These are phyloP conservation scores for Myotis yumanensis DNA, from an alignment of 2,113 vertebrate genomes.

Conservation along the genomic window DNA sequence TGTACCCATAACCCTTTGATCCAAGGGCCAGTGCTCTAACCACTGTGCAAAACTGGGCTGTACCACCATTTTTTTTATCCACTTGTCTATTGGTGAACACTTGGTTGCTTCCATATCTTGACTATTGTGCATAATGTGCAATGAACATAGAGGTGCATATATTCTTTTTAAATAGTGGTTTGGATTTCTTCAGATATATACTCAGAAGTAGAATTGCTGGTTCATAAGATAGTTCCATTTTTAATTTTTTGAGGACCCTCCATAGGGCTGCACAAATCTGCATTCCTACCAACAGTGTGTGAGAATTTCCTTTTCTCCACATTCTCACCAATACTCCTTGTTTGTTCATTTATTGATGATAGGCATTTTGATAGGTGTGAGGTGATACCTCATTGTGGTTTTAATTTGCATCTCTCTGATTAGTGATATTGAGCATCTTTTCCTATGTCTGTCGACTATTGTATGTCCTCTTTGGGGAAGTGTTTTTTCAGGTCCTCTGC, in stretches of 20 bases:
- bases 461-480: neutral
- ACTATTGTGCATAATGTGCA: neutral
- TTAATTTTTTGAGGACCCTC: neutral
- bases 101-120: neutral
- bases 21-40: too few species aligned
- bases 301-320: neutral
- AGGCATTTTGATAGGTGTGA: neutral
- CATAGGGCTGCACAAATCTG: neutral
- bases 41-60: too few species aligned
- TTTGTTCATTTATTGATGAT: neutral
- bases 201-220: neutral
- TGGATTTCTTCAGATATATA: neutral
- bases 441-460: neutral
- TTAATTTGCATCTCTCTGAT: neutral
- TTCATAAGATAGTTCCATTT: neutral
- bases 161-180: neutral
- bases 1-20: too few species aligned
- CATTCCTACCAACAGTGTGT: neutral
- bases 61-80: neutral
- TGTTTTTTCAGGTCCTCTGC: neutral
- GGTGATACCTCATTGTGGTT: neutral
- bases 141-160: neutral
- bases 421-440: neutral
- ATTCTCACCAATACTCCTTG: neutral
- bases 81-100: neutral